Percentiles rank a stretch among this genome's conserved stretches.
phyloP scores from a whole-genome alignment of 64 coral and sea anemone species.

The Anthopleura sola region DNA sequence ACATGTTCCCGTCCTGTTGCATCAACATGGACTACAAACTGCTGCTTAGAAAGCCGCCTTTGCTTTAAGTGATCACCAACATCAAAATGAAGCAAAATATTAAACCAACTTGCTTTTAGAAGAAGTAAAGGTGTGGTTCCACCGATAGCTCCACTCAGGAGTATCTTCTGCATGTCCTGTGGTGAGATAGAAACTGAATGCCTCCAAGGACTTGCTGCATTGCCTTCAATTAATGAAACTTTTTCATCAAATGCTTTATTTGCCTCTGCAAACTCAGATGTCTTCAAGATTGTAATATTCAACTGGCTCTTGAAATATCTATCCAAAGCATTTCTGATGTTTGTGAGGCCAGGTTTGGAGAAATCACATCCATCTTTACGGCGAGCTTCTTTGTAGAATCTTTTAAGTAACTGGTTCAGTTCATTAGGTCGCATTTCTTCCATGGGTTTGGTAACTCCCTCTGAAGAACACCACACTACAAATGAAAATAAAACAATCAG shows the following conservation, averaged over 20 bases:
- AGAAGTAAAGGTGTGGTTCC: not conserved
- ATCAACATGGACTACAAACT: constrained; percentile 6
- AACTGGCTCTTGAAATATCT: not conserved
- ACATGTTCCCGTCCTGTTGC: constrained; percentile 5
- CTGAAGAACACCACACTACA: not conserved
- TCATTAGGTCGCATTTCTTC: constrained; percentile 9
- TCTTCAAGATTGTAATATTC: constrained; percentile 12
- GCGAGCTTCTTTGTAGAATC: constrained; percentile 18
- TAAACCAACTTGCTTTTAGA: constrained; percentile 10
- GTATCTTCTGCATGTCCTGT: constrained; percentile 4
- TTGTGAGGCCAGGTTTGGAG: constrained; percentile 17
- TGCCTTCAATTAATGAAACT: constrained; percentile 6
- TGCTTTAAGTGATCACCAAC: constrained; percentile 20
- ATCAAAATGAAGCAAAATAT: constrained; percentile 26
- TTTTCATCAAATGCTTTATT: constrained; percentile 27
- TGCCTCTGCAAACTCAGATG: constrained; percentile 14
- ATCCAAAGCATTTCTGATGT: constrained; percentile 19
- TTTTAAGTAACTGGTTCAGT: constrained; percentile 8
- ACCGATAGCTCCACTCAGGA: constrained; percentile 10
- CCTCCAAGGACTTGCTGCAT: constrained; percentile 15
- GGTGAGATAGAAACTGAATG: constrained; percentile 11
- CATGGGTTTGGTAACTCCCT: constrained; percentile 1
- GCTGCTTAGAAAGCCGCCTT: constrained; percentile 2
- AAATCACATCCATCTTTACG: constrained; percentile 20
- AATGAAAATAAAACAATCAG: not conserved